Conservation (phyloP, 1,140 invertebrate species). For the Amyelois transitella region DNA sequence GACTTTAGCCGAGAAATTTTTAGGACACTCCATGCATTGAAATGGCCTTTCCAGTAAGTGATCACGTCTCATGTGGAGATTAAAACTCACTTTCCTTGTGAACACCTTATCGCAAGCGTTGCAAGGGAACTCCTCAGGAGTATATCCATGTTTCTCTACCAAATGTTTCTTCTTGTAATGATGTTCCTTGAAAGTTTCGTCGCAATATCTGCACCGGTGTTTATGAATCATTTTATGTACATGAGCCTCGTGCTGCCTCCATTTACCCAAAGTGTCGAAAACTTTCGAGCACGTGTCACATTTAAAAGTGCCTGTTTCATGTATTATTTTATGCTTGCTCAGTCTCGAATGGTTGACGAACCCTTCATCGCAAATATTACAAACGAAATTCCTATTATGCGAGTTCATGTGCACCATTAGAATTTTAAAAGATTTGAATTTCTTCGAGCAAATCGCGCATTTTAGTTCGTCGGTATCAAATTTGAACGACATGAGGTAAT, state of each 20-base stretch:
- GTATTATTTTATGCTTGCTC: constrained; percentile 16
- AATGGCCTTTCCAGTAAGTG: constrained; percentile 35
- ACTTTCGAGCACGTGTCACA: constrained; percentile 28
- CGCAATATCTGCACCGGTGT: constrained; percentile 30
- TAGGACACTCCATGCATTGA: constrained; percentile 52
- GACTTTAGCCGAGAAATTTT: constrained; percentile 40
- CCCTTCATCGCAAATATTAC: constrained; percentile 35
- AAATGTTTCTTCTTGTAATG: constrained; percentile 26
- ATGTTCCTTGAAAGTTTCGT: constrained; percentile 27
- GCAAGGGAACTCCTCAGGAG: constrained; percentile 23
- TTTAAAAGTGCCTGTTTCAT: constrained; percentile 22
- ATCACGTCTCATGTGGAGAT: constrained; percentile 31
- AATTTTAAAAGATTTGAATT: constrained; percentile 19
- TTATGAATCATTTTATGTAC: constrained; percentile 20
- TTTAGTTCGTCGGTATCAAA: constrained; percentile 20
- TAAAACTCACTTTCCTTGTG: constrained; percentile 18
- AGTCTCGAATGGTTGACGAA: constrained; percentile 30
- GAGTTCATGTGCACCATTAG: constrained; percentile 43
- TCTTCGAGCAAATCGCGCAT: constrained; percentile 19
- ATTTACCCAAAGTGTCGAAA: constrained; percentile 22
- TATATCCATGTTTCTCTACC: constrained; percentile 20
- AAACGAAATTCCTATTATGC: constrained; percentile 42
- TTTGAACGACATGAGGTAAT: constrained; percentile 41
- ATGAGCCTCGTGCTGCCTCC: constrained; percentile 22
- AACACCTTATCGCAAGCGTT: constrained; percentile 39